A percentile compares a stretch with the other conserved stretches of the same genome.
phyloP scores from a whole-genome alignment of 2,888 invertebrate species.

The Cryptocheilus praepositus region DNA sequence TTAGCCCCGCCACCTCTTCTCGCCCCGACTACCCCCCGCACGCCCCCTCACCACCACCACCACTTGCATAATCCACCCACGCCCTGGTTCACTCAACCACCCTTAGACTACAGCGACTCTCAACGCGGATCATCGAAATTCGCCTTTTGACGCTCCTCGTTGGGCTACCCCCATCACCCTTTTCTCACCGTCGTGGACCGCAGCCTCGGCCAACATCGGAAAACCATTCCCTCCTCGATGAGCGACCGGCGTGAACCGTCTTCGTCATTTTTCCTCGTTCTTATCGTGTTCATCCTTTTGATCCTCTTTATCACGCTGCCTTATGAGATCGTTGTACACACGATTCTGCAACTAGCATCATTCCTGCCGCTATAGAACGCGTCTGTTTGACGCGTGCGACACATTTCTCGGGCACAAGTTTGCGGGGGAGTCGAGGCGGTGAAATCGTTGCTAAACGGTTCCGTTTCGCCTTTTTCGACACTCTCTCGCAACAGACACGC shows the following conservation, averaged over 20 bases:
- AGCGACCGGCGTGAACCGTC: no score
- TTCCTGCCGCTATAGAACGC: not conserved
- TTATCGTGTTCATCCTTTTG: not conserved
- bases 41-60: slow-evolving; percentile 28
- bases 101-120: slow-evolving; percentile 60
- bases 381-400: not conserved
- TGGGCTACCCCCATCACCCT: no score
- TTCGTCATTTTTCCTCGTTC: no score
- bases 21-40: slow-evolving; percentile 39
- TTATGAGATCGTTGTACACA: not conserved
- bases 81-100: slow-evolving; percentile 70
- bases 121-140: slow-evolving; percentile 36
- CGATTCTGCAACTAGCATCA: not conserved
- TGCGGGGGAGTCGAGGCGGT: not conserved
- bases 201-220: not conserved
- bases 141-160: no score
- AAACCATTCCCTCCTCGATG: not conserved
- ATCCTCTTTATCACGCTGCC: not conserved
- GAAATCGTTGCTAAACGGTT: not conserved
- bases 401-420: not conserved
- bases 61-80: slow-evolving; percentile 69
- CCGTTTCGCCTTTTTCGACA: no score
- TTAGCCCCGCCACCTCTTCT: slow-evolving; percentile 15
- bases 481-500: no score
- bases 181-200: no score